Conservation (phyloP, 1,140 invertebrate genomes). For the Dryas iulia region DNA sequence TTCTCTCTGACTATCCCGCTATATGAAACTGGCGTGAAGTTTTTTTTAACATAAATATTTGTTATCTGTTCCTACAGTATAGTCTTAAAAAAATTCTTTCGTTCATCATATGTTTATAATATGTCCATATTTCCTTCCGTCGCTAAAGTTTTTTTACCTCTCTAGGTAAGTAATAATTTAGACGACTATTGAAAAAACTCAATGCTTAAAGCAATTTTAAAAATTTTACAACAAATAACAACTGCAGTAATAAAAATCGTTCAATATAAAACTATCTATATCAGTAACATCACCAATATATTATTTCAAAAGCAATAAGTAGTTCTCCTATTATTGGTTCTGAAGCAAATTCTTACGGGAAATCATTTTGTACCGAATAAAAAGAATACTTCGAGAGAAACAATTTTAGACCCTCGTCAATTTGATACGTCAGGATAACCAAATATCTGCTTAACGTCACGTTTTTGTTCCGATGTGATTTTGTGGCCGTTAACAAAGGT, state of each 20-base stretch:
- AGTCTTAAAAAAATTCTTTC: too few relatives aligned
- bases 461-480: constrained; percentile 24
- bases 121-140: too few relatives aligned
- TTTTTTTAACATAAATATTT: too few relatives aligned
- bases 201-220: too few relatives aligned
- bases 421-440: constrained; percentile 11
- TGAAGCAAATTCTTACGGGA: not conserved
- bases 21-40: too few relatives aligned
- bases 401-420: constrained; percentile 28
- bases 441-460: constrained; percentile 25
- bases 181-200: too few relatives aligned
- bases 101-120: too few relatives aligned
- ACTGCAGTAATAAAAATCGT: not conserved
- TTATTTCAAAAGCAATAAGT: not conserved
- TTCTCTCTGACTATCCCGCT: too few relatives aligned
- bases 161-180: too few relatives aligned
- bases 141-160: too few relatives aligned
- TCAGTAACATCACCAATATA: not conserved
- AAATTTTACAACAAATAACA: not conserved
- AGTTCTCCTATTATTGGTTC: not conserved
- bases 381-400: not conserved
- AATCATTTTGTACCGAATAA: constrained; percentile 5
- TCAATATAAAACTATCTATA: not conserved
- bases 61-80: too few relatives aligned
- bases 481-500: constrained; percentile 19